Evolutionary conservation across 2,888 invertebrate species (phyloP).

Genomic region (Lagria hirta): DNA sequence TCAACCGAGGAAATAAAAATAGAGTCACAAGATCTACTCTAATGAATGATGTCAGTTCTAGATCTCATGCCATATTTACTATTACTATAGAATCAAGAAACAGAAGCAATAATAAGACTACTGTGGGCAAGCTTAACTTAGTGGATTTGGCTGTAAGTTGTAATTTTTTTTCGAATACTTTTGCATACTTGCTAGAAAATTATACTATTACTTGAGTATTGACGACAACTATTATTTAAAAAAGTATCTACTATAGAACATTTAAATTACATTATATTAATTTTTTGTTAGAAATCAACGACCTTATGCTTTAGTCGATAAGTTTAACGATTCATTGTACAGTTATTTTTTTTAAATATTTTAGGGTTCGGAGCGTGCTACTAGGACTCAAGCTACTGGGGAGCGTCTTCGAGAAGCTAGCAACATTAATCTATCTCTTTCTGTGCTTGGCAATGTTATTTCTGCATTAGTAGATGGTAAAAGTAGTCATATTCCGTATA

Average conservation of each 20-base stretch:
- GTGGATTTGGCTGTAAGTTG: constrained; percentile 90
- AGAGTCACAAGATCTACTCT: constrained; percentile 88
- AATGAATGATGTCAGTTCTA: constrained; percentile 95
- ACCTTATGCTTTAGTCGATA: too few relatives aligned
- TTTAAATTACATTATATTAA: too few relatives aligned
- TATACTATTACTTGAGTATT: too few relatives aligned
- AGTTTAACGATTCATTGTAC: too few relatives aligned
- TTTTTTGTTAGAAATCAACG: too few relatives aligned
- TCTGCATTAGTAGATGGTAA: constrained; percentile 97
- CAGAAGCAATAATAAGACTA: constrained; percentile 78
- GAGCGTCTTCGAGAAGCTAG: constrained; percentile 93
- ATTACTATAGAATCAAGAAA: constrained; percentile 96
- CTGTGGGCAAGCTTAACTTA: constrained; percentile 94
- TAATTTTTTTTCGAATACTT: constrained; percentile 8
- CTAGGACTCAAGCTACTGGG: constrained; percentile 94
- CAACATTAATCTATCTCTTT: constrained; percentile 96
- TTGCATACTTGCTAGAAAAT: neutral
- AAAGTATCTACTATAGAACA: too few relatives aligned
- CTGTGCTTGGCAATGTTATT: constrained; percentile 97
- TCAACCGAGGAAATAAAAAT: constrained; percentile 94
- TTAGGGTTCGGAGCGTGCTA: constrained; percentile 95
- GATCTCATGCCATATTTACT: constrained; percentile 98
- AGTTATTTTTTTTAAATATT: too few relatives aligned
- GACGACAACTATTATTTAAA: too few relatives aligned
- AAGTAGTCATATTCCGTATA: constrained; percentile 95